Conservation (phyloP, 2,888 invertebrate genomes). For the Chorisops tibialis region DNA sequence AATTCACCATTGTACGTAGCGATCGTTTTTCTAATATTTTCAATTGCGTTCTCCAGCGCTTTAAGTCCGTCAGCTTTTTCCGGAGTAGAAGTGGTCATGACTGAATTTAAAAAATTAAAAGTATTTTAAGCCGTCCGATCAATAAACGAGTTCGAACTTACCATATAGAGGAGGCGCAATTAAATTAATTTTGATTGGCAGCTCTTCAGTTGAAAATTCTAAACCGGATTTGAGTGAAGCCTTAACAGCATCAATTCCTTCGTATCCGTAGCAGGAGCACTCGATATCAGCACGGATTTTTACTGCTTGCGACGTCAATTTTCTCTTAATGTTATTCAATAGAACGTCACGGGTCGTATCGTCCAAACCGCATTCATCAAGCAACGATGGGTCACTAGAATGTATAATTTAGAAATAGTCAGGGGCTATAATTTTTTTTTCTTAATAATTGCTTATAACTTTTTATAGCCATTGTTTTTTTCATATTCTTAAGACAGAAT, state of each 20-base stretch:
- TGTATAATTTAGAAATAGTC: conserved; percentile 15
- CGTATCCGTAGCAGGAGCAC: conserved; percentile 93
- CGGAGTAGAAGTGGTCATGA: conserved; percentile 97
- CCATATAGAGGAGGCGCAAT: conserved; percentile 97
- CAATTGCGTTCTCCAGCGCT: conserved; percentile 84
- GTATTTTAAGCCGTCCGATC: not conserved
- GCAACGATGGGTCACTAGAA: conserved; percentile 84
- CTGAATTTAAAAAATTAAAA: conserved; percentile 45
- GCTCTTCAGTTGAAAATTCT: conserved; percentile 82
- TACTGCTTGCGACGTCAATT: conserved; percentile 95
- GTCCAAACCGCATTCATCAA: conserved; percentile 94
- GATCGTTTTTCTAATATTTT: conserved; percentile 81
- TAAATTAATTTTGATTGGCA: conserved; percentile 97
- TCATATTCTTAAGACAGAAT: not conserved
- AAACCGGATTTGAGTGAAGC: conserved; percentile 86
- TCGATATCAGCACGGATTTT: conserved; percentile 92
- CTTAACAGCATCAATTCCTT: conserved; percentile 98
- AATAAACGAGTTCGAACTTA: conserved; percentile 43
- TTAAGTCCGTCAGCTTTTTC: conserved; percentile 92
- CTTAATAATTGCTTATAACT: not conserved
- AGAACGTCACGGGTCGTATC: conserved; percentile 88
- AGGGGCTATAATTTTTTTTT: not conserved
- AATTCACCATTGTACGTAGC: conserved; percentile 84
- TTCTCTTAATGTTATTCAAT: conserved; percentile 89
- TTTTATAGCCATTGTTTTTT: not conserved